A percentile compares a stretch with the other conserved stretches of the same genome.
These are phyloP conservation scores for Urocolius indicus DNA, from an alignment of 2,113 vertebrate species.

Conservation along the genomic window DNA sequence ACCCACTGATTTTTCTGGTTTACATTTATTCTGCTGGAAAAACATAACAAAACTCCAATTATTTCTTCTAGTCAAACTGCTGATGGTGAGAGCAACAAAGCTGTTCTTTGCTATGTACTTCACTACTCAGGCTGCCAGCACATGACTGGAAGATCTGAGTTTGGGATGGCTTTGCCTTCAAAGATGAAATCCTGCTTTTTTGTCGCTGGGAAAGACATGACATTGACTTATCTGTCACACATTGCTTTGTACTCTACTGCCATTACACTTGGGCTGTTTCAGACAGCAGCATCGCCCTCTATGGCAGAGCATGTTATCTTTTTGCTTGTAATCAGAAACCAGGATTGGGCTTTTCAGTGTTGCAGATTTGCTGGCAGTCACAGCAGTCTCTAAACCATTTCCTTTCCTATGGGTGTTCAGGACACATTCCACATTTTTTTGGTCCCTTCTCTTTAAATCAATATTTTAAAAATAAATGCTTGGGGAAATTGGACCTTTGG, in stretches of 20 bases:
- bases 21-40: background rate
- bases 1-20: background rate
- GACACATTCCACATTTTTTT: background rate
- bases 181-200: background rate
- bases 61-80: background rate
- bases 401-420: background rate
- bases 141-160: background rate
- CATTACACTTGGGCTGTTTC: rapidly evolving
- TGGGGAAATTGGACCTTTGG: background rate
- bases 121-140: background rate
- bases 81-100: background rate
- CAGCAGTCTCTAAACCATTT: background rate
- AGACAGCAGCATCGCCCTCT: rapidly evolving
- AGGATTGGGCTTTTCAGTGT: background rate
- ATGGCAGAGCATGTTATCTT: background rate
- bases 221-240: rapidly evolving
- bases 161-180: background rate
- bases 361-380: background rate
- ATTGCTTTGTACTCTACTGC: rapidly evolving
- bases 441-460: background rate
- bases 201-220: background rate
- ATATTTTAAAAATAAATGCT: constrained; percentile 10
- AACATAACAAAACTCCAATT: background rate
- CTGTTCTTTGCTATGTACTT: background rate
- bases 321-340: background rate